A percentile compares a stretch with the other conserved stretches of the same genome.
phyloP scores from a whole-genome alignment of 2,888 invertebrate species.

The Leptinotarsa rubiginosa region DNA sequence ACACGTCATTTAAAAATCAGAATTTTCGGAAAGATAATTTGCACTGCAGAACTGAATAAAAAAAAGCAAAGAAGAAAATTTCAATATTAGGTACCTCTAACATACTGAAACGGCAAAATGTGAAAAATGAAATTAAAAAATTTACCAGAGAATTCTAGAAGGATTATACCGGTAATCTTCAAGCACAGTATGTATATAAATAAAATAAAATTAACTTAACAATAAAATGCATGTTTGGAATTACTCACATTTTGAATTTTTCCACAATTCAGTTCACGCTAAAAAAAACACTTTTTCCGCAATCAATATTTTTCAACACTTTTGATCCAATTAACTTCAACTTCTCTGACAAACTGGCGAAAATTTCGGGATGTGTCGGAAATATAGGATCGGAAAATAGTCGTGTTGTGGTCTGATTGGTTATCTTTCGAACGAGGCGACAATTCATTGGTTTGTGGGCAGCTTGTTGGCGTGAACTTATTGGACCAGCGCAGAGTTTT shows the following conservation, averaged over 20 bases:
- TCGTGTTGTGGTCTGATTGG: slow-evolving; percentile 74
- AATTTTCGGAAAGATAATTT: not conserved
- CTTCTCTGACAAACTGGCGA: slow-evolving; percentile 48
- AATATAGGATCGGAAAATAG: slow-evolving; percentile 56
- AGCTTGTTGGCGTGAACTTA: slow-evolving; percentile 71
- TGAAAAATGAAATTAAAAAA: not conserved
- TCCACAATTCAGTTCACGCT: slow-evolving; percentile 19
- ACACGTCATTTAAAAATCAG: slow-evolving; percentile 35
- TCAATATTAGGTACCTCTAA: too few relatives aligned
- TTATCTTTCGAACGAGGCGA: slow-evolving; percentile 62
- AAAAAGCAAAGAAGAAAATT: not conserved
- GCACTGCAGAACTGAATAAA: not conserved
- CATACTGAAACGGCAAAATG: not conserved
- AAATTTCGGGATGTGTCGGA: slow-evolving; percentile 53
- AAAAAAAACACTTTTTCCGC: slow-evolving; percentile 32
- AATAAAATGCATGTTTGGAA: slow-evolving; percentile 10
- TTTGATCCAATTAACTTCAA: slow-evolving; percentile 18
- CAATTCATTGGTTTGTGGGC: slow-evolving; percentile 66
- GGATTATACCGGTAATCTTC: not conserved
- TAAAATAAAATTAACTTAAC: too few relatives aligned
- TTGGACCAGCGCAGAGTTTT: slow-evolving; percentile 73
- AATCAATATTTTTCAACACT: slow-evolving; percentile 25
- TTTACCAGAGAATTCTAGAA: slow-evolving; percentile 8
- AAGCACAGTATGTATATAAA: too few relatives aligned
- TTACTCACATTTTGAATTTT: slow-evolving; percentile 27